These are phyloP conservation scores for Porites australiensis DNA, from an alignment of 64 coral and sea anemone species.

Conservation along the genomic window DNA sequence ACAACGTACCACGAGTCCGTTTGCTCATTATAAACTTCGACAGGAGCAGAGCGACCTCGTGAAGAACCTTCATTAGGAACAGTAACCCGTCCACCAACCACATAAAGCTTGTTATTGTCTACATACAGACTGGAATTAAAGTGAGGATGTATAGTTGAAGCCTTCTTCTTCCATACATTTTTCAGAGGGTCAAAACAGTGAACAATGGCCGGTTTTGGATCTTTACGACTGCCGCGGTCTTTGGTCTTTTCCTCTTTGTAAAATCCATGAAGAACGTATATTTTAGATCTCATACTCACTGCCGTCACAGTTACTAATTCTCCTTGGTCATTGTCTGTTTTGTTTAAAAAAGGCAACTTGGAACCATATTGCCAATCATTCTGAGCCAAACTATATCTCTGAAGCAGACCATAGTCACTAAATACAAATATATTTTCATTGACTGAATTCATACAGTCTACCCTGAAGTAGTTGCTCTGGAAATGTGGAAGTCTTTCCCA, in stretches of 20 bases:
- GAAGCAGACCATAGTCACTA: neutral
- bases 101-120: neutral
- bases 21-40: slow-evolving; percentile 36
- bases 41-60: neutral
- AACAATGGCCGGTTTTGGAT: neutral
- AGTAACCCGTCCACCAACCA: neutral
- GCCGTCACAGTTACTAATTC: neutral
- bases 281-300: neutral
- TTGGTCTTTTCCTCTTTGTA: neutral
- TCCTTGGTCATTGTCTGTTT: neutral
- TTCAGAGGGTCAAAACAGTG: slow-evolving; percentile 20
- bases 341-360: neutral
- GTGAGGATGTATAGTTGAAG: neutral
- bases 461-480: fast-evolving
- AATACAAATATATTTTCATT: neutral
- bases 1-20: slow-evolving; percentile 7
- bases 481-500: neutral
- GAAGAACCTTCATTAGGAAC: too few species aligned
- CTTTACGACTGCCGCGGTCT: neutral
- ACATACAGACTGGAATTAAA: slow-evolving; percentile 17
- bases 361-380: neutral
- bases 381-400: neutral
- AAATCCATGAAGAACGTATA: neutral
- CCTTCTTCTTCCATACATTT: slow-evolving; percentile 7
- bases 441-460: neutral